These are phyloP conservation scores for Siniperca knerii DNA, from an alignment of 2,113 vertebrate species.

Conservation along the genomic window DNA sequence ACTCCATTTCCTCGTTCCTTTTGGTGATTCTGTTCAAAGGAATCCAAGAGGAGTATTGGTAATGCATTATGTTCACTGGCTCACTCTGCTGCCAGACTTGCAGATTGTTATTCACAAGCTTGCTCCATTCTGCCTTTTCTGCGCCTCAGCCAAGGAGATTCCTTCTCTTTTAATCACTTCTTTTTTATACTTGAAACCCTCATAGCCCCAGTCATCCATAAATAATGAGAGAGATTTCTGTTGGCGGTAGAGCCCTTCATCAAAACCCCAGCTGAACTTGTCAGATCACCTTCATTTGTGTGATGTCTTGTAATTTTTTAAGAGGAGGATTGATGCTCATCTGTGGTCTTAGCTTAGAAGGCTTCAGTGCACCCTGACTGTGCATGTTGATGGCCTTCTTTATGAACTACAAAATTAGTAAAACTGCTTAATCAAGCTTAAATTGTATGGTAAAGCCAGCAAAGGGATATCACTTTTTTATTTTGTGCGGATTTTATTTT, in stretches of 20 bases:
- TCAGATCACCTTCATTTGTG: conserved; percentile 76
- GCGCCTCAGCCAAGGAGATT: conserved; percentile 87
- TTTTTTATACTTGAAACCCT: conserved; percentile 85
- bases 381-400: conserved; percentile 68
- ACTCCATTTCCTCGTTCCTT: conserved; percentile 82
- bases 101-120: conserved; percentile 83
- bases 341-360: conserved; percentile 59
- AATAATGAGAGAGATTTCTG: conserved; percentile 78
- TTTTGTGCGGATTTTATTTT: conserved; percentile 46
- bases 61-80: conserved; percentile 77
- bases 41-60: conserved; percentile 75
- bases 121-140: conserved; percentile 82
- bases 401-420: conserved; percentile 55
- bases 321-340: conserved; percentile 63
- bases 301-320: conserved; percentile 74
- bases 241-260: conserved; percentile 72
- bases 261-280: conserved; percentile 73
- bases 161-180: conserved; percentile 82
- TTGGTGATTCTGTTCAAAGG: conserved; percentile 82
- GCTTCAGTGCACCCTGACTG: conserved; percentile 57
- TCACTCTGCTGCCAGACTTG: conserved; percentile 78
- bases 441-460: conserved; percentile 61
- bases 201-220: conserved; percentile 73
- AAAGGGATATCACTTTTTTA: conserved; percentile 57
- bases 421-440: conserved; percentile 64